A percentile compares a stretch with the other conserved stretches of the same genome.
phyloP scores from a whole-genome alignment of 2,113 vertebrate genomes.

The Todiramphus saurophagus region DNA sequence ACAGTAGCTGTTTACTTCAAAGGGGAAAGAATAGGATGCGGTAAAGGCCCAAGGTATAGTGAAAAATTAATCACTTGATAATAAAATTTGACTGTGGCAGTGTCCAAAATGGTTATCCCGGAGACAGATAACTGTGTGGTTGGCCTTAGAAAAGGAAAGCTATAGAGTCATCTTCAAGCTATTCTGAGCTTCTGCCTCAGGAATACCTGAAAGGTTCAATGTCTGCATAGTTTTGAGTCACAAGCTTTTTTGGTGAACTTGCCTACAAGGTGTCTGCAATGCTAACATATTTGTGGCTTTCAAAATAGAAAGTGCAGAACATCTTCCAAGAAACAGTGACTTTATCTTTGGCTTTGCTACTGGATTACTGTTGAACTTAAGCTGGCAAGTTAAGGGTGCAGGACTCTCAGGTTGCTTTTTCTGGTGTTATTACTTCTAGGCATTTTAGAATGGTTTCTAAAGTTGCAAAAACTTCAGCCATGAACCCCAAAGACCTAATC shows the following conservation, averaged over 20 bases:
- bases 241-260: background rate
- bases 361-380: background rate
- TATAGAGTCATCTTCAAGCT: background rate
- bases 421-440: background rate
- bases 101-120: background rate
- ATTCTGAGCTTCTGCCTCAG: background rate
- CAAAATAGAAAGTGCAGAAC: background rate
- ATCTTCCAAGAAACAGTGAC: background rate
- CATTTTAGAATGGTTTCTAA: background rate
- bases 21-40: slow-evolving; percentile 96
- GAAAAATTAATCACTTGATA: background rate
- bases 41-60: slow-evolving; percentile 95
- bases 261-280: background rate
- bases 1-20: slow-evolving; percentile 99
- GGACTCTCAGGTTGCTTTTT: background rate
- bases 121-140: background rate
- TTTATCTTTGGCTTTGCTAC: background rate
- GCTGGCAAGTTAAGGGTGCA: background rate
- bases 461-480: background rate
- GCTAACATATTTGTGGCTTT: background rate
- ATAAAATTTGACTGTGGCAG: background rate
- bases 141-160: background rate
- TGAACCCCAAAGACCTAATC: background rate
- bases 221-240: background rate
- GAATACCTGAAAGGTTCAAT: background rate